Evolutionary conservation across 64 coral and sea anemone genomes (phyloP).

Genomic region (Porites lutea): DNA sequence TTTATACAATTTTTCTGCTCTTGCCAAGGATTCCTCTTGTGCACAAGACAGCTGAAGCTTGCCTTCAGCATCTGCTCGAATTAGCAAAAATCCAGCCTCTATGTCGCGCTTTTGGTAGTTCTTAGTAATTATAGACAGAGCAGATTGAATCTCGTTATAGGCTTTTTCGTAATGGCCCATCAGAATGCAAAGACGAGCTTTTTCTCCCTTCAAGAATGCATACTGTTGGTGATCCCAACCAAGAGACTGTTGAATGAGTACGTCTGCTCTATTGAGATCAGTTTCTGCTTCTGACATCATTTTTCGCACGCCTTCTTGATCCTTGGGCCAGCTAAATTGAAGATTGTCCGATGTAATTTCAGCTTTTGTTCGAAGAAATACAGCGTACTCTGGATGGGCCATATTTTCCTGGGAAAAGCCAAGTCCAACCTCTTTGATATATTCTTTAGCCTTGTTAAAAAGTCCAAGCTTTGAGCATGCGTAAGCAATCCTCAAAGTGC

Average conservation of each 20-base stretch:
- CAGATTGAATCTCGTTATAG: background rate
- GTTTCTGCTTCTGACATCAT: background rate
- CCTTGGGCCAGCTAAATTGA: background rate
- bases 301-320: background rate
- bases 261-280: background rate
- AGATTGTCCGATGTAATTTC: background rate
- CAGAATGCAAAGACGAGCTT: background rate
- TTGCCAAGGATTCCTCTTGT: background rate
- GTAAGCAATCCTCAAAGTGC: background rate
- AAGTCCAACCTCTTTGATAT: constrained; percentile 11
- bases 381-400: background rate
- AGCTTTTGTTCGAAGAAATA: constrained; percentile 3
- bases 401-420: background rate
- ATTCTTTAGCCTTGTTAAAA: background rate
- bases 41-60: background rate
- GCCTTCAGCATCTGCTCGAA: background rate
- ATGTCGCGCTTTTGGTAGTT: background rate
- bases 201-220: background rate
- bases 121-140: background rate
- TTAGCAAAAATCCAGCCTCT: no score
- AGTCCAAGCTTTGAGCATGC: constrained; percentile 1
- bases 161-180: background rate
- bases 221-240: background rate
- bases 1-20: background rate
- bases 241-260: background rate